Percentiles rank a stretch among this genome's conserved stretches.
Conservation (phyloP, 2,888 invertebrate species). For the Euphydryas editha region DNA sequence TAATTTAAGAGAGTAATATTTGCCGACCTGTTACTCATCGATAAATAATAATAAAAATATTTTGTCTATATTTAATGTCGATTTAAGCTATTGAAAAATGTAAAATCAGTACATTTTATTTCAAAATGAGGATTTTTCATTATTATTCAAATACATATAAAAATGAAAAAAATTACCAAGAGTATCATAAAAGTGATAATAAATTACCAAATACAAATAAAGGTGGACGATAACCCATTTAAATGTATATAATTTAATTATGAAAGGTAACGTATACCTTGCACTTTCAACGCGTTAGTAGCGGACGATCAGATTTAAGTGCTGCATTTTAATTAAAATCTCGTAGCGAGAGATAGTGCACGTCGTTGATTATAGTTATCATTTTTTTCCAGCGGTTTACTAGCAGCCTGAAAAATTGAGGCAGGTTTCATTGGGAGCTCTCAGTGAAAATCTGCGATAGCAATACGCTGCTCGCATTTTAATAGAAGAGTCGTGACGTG, state of each 20-base stretch:
- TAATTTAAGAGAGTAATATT: too few species aligned
- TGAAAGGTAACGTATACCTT: constrained; percentile 41
- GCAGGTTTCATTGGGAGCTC: constrained; percentile 49
- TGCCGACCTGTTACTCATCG: too few species aligned
- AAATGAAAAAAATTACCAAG: too few species aligned
- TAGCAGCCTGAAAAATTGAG: constrained; percentile 53
- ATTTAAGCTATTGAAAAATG: neutral
- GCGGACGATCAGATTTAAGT: constrained; percentile 51
- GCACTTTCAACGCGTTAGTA: constrained; percentile 27
- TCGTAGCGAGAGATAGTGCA: constrained; percentile 56
- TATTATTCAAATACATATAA: too few species aligned
- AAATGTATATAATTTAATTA: constrained; percentile 65
- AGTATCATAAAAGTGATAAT: constrained; percentile 51
- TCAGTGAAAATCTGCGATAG: constrained; percentile 48
- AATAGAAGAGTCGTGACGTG: constrained; percentile 8
- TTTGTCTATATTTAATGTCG: too few species aligned
- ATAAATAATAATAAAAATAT: too few species aligned
- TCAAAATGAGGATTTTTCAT: constrained; percentile 1
- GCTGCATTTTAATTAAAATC: constrained; percentile 71
- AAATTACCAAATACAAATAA: constrained; percentile 47
- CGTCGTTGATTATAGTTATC: constrained; percentile 47
- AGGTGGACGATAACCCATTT: constrained; percentile 41
- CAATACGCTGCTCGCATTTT: constrained; percentile 45
- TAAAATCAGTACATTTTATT: neutral
- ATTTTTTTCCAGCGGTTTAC: constrained; percentile 53